phyloP scores from a whole-genome alignment of 2,113 vertebrate species.

The Steatornis caripensis region DNA sequence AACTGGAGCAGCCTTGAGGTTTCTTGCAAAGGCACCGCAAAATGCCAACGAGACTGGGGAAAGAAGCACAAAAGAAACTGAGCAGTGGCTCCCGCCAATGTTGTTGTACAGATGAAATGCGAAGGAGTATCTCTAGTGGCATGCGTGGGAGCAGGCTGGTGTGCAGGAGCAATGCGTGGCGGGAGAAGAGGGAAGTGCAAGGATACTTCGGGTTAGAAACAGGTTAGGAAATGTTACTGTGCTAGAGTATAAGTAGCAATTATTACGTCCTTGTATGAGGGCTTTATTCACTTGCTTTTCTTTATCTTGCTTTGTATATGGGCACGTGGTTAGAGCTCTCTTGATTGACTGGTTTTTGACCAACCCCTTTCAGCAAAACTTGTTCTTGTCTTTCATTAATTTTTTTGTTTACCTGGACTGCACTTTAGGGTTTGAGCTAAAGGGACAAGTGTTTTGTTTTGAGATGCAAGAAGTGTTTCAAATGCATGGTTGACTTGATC shows the following conservation, averaged over 20 bases:
- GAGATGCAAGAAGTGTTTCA: not conserved
- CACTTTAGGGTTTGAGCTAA: not conserved
- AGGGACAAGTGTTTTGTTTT: not conserved
- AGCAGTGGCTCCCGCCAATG: fast-evolving
- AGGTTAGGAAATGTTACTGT: too few species aligned
- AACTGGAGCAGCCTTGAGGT: not conserved
- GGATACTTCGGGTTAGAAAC: not conserved
- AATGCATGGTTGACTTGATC: not conserved
- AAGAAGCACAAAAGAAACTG: not conserved
- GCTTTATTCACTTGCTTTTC: not conserved
- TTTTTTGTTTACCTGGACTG: not conserved
- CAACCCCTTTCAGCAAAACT: not conserved
- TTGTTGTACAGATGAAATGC: fast-evolving
- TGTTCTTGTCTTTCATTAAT: not conserved
- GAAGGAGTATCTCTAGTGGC: too few species aligned
- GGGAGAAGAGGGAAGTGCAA: not conserved
- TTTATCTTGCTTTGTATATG: not conserved
- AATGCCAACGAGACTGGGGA: not conserved
- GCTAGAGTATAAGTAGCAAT: too few species aligned
- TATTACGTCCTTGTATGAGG: not conserved
- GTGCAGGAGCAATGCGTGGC: fast-evolving
- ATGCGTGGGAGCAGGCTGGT: fast-evolving
- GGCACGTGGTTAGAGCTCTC: not conserved
- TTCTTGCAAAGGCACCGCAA: not conserved
- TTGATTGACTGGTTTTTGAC: not conserved